Conservation (phyloP, 2,888 invertebrate species). For the Hetaerina titia region DNA sequence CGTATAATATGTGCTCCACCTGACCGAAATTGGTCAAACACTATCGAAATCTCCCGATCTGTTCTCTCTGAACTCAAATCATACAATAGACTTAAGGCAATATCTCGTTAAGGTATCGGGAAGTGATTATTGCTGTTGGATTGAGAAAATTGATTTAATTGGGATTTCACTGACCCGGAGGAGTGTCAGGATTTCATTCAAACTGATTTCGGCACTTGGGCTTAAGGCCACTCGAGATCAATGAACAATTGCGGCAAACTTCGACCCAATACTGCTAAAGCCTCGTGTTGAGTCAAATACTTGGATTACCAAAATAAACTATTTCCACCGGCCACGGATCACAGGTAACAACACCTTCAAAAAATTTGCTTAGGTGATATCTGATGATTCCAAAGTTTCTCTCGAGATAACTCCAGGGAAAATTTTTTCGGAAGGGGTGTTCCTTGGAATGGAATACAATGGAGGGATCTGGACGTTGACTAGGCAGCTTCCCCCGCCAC, state of each 20-base stretch:
- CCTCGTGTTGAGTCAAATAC: not conserved
- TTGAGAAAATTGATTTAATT: not conserved
- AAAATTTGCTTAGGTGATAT: not conserved
- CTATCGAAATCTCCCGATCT: conserved; percentile 14
- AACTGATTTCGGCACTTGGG: not conserved
- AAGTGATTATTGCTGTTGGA: conserved; percentile 29
- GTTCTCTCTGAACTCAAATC: not conserved
- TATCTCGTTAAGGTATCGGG: not conserved
- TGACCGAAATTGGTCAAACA: not conserved
- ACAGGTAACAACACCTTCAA: conserved; percentile 1
- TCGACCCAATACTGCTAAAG: not conserved
- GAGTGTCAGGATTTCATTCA: not conserved
- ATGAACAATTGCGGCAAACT: not conserved
- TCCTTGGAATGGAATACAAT: not conserved
- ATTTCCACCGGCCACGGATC: not conserved
- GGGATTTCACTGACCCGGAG: not conserved
- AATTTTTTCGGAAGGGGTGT: not conserved
- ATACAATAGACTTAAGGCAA: not conserved
- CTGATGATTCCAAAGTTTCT: not conserved
- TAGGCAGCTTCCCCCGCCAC: not conserved
- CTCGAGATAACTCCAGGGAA: not conserved
- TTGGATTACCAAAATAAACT: conserved; percentile 27
- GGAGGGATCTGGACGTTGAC: not conserved
- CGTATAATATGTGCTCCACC: not conserved
- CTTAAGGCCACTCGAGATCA: conserved; percentile 1